Conservation (phyloP, 2,797 vertebrate species). For the Florisuga fusca region DNA sequence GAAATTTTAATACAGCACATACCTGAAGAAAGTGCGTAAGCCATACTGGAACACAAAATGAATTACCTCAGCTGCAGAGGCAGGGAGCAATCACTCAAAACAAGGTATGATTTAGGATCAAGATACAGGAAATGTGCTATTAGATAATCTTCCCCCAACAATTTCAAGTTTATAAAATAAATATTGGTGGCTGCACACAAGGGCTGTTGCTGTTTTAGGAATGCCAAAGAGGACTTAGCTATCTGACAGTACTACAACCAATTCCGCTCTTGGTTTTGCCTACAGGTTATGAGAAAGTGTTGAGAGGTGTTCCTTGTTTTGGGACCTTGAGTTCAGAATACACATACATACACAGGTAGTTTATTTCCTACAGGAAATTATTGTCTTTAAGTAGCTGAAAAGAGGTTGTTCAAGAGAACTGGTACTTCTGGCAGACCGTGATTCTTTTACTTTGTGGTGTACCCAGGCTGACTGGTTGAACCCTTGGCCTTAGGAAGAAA, state of each 20-base stretch:
- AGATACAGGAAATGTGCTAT: background rate
- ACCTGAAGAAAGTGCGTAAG: background rate
- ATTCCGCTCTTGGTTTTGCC: background rate
- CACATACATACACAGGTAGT: background rate
- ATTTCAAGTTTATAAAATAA: slow-evolving; percentile 38
- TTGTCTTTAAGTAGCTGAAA: background rate
- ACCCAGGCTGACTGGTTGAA: background rate
- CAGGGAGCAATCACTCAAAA: background rate
- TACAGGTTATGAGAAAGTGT: slow-evolving; percentile 21
- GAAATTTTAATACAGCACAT: background rate
- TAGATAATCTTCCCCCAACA: background rate
- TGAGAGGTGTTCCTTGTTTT: slow-evolving; percentile 16
- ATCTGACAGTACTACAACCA: background rate
- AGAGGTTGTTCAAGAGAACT: background rate
- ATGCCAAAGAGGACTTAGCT: background rate
- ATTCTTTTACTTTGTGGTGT: background rate
- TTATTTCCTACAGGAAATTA: background rate
- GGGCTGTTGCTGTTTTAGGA: background rate
- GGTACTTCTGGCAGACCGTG: background rate
- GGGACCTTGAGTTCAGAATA: background rate
- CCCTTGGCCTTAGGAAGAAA: background rate
- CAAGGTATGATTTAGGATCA: background rate
- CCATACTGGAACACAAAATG: background rate
- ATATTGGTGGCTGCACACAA: background rate
- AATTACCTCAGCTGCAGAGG: background rate